Evolutionary conservation across 2,888 invertebrate species (phyloP), one percentile per base, ranked within the genome.

Genomic region (Tetropium fuscum): DNA sequence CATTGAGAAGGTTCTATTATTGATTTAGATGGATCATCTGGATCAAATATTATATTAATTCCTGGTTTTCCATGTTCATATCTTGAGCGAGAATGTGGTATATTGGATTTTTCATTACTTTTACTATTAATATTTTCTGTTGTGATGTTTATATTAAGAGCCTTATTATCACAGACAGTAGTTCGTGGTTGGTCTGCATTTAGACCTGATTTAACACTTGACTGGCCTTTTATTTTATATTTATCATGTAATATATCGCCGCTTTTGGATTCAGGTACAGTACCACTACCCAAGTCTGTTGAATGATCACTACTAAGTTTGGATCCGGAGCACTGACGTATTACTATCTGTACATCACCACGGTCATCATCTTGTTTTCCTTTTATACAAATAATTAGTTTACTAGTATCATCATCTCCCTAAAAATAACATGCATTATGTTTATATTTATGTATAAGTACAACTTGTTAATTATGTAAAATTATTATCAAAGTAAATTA

Each of bases 351-450:
- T 5, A 72, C 64, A 44, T 70, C 69, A 2, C 64, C 70, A 22
- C 69, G 69, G 11, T 68, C 62, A 27, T 68, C 63, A 8, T 62
- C 53, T 41, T 45, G n/a, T 43, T 69, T 66, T n/a, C 70, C 72
- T 57, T 71, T 72, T n/a, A 72, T 71, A 58, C 70, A 72, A 15
- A 72, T 71, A n/a, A 72, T 62, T 6, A 72, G 40, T 56, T 68
- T 69, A 32, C 70, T 69, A 13, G 64, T 64, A 16, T 63, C 61
- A 6, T 60, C 58, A 53, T 68, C 65, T 8, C 51, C 58, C 53
- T 68, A 27, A 22, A 53, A 55, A 44, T 7, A 27, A n/a, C n/a
- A n/a, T n/a, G n/a, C n/a, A n/a, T n/a, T n/a, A n/a, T n/a, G n/a
- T n/a, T n/a, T n/a, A n/a, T n/a, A n/a, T n/a, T n/a, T n/a, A n/a